These are phyloP conservation scores for Eclectus roratus DNA, from an alignment of 2,113 vertebrate species.

Conservation along the genomic window DNA sequence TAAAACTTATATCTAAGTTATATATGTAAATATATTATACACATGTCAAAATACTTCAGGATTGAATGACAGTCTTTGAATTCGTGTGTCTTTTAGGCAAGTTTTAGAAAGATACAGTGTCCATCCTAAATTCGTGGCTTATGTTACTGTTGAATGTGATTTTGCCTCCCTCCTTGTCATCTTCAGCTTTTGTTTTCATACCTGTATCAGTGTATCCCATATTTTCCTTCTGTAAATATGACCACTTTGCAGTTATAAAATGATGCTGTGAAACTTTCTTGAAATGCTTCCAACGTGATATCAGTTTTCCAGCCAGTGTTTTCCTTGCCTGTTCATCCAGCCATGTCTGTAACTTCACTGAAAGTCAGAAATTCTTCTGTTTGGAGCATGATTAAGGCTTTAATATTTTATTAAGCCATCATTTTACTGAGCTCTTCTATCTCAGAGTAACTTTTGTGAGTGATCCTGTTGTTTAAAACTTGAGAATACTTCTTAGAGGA, in stretches of 20 bases:
- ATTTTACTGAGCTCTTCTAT: not conserved
- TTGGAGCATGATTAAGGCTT: not conserved
- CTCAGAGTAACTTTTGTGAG: not conserved
- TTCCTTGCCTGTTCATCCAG: not conserved
- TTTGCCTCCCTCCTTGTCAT: not conserved
- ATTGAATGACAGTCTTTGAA: not conserved
- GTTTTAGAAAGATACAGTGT: not conserved
- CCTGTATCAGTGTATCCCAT: not conserved
- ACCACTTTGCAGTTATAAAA: not conserved
- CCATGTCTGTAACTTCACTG: not conserved
- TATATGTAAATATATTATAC: not conserved
- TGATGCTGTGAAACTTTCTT: not conserved
- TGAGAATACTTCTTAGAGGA: not conserved
- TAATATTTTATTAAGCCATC: not conserved
- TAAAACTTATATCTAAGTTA: not conserved
- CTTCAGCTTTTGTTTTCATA: not conserved
- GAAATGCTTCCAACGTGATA: not conserved
- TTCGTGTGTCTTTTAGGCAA: not conserved
- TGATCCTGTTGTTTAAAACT: not conserved
- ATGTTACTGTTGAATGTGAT: not conserved
- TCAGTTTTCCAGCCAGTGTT: not conserved
- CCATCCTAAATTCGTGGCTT: not conserved
- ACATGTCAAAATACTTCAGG: not conserved
- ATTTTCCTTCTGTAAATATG: not conserved
- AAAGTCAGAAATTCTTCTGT: slow-evolving; percentile 42